These are phyloP conservation scores for Gryon sp. DNA, from an alignment of 1,140 invertebrate genomes.

Conservation along the genomic window DNA sequence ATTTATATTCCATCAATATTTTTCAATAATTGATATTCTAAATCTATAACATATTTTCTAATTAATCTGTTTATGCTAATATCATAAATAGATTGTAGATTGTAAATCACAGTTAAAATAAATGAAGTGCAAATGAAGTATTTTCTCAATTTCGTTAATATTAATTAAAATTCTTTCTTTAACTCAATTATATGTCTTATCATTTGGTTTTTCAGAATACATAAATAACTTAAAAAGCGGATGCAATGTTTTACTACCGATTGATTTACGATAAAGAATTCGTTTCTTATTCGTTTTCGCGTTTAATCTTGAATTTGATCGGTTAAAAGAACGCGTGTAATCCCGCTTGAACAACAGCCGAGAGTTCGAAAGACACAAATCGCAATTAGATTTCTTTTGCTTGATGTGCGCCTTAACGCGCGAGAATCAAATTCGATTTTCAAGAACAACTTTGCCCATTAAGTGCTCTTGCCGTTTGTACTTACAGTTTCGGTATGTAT, in stretches of 20 bases:
- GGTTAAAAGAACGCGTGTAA: background rate
- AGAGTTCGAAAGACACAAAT: slow-evolving; percentile 2
- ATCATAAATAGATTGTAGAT: no score
- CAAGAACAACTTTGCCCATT: slow-evolving; percentile 56
- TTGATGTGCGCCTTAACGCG: slow-evolving; percentile 7
- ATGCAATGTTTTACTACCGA: slow-evolving; percentile 17
- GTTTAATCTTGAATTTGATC: slow-evolving; percentile 1
- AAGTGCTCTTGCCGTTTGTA: slow-evolving; percentile 53
- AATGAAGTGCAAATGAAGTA: no score
- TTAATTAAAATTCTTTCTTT: no score
- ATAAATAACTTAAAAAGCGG: no score
- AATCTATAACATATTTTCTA: no score
- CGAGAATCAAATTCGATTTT: slow-evolving; percentile 54
- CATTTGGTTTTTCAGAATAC: no score
- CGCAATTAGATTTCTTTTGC: slow-evolving; percentile 40
- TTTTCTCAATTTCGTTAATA: no score
- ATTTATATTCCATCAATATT: no score
- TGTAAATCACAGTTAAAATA: no score
- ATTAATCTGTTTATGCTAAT: no score
- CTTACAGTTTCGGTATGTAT: slow-evolving; percentile 60
- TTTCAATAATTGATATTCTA: no score
- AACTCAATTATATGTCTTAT: no score
- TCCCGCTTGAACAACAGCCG: background rate
- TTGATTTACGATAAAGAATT: slow-evolving; percentile 15
- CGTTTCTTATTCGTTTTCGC: background rate